Conservation (phyloP, 2,797 vertebrate genomes). For the Parotocinclus haroldoi region DNA sequence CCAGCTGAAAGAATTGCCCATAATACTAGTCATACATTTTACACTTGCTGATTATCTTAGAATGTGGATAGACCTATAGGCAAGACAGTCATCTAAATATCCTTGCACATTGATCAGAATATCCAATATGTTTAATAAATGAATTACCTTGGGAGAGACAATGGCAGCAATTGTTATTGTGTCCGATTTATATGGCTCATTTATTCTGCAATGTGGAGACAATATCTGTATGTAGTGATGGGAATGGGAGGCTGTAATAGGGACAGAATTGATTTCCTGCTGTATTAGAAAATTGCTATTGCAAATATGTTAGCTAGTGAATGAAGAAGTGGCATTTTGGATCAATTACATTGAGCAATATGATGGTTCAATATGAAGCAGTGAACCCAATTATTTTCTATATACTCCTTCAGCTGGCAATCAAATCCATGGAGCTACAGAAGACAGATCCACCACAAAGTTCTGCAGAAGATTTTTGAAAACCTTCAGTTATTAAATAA, state of each 20-base stretch:
- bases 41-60: constrained; percentile 21
- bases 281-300: constrained; percentile 48
- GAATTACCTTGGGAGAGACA: constrained; percentile 35
- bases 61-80: constrained; percentile 36
- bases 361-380: constrained; percentile 36
- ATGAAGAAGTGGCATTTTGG: constrained; percentile 43
- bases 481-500: constrained; percentile 30
- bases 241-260: background rate
- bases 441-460: constrained; percentile 26
- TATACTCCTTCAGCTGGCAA: constrained; percentile 34
- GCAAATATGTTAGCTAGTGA: constrained; percentile 45
- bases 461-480: constrained; percentile 37
- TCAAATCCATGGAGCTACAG: constrained; percentile 26
- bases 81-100: constrained; percentile 40
- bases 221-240: constrained; percentile 2
- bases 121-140: constrained; percentile 42
- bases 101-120: constrained; percentile 39
- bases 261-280: constrained; percentile 40
- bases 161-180: constrained; percentile 40
- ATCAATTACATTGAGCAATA: constrained; percentile 45
- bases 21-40: constrained; percentile 22
- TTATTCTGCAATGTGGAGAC: constrained; percentile 37
- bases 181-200: constrained; percentile 34
- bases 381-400: constrained; percentile 46
- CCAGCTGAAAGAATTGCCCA: background rate